Conservation (phyloP, 1,140 invertebrate species). For the Pissodes strobi region DNA sequence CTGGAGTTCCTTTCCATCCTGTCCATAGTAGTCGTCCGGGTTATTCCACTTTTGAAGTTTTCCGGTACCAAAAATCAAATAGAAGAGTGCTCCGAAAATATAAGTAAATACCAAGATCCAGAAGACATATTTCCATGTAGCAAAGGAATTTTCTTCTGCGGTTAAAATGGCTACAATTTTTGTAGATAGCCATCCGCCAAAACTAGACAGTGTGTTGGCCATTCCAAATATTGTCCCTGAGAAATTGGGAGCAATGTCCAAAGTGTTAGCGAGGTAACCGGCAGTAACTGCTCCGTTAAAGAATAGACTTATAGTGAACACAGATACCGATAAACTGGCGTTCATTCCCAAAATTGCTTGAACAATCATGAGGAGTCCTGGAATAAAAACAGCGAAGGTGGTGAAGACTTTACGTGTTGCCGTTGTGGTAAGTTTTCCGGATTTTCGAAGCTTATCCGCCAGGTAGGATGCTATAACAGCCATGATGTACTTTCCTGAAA, state of each 20-base stretch:
- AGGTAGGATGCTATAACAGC: constrained; percentile 69
- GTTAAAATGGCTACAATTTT: constrained; percentile 84
- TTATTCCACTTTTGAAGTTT: constrained; percentile 75
- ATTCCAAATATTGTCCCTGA: constrained; percentile 90
- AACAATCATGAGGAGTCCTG: constrained; percentile 70
- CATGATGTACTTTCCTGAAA: constrained; percentile 78
- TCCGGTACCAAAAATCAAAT: constrained; percentile 70
- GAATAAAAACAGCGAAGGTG: constrained; percentile 63
- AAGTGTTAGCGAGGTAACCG: constrained; percentile 84
- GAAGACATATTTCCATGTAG: constrained; percentile 84
- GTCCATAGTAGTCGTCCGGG: constrained; percentile 39
- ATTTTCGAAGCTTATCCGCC: constrained; percentile 69
- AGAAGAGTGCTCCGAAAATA: constrained; percentile 69
- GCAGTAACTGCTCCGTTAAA: constrained; percentile 84
- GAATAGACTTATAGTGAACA: constrained; percentile 78
- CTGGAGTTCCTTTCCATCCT: constrained; percentile 54
- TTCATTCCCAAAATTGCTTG: constrained; percentile 72
- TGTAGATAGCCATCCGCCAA: constrained; percentile 85
- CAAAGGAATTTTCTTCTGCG: constrained; percentile 71
- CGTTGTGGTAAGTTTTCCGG: constrained; percentile 70
- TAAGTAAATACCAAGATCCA: constrained; percentile 79
- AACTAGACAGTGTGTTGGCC: constrained; percentile 86
- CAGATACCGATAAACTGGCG: constrained; percentile 68
- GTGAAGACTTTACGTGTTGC: constrained; percentile 72
- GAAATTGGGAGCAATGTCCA: constrained; percentile 89